These are phyloP conservation scores for Diachasmimorpha longicaudata DNA, from an alignment of 1,140 invertebrate species.

Conservation along the genomic window DNA sequence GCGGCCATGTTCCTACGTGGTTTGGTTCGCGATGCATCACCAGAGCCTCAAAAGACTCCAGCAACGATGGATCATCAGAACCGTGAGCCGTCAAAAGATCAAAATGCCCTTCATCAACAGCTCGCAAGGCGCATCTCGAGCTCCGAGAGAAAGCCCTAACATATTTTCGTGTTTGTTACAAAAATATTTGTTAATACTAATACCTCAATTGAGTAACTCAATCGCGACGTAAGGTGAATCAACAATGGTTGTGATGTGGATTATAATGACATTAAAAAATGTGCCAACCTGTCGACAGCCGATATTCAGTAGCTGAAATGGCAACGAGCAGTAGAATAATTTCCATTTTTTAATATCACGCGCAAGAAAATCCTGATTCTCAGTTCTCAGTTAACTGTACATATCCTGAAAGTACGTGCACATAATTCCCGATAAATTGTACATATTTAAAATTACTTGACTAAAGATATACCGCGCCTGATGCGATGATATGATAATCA, in stretches of 20 bases:
- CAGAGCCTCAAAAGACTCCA: constrained; percentile 41
- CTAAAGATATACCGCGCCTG: neutral
- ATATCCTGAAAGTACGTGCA: neutral
- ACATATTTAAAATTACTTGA: neutral
- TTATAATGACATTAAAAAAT: neutral
- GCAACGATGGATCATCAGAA: constrained; percentile 12
- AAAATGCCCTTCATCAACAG: constrained; percentile 52
- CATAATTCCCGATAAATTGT: neutral
- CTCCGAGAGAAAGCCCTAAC: constrained; percentile 59
- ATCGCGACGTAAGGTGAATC: neutral
- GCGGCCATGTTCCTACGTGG: constrained; percentile 68
- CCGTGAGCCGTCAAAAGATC: constrained; percentile 43
- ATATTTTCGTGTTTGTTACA: neutral
- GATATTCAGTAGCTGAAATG: neutral
- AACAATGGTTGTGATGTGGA: constrained; percentile 7
- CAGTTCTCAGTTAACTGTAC: neutral
- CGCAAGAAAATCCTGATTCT: neutral
- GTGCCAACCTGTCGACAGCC: neutral
- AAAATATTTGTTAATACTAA: neutral
- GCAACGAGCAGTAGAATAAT: neutral
- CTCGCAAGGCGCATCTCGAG: constrained; percentile 53
- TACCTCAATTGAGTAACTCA: neutral
- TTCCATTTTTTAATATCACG: neutral
- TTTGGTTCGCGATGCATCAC: constrained; percentile 71
- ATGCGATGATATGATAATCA: neutral